Evolutionary conservation across 2,888 invertebrate genomes (phyloP).

Genomic region (Fragum fragum): DNA sequence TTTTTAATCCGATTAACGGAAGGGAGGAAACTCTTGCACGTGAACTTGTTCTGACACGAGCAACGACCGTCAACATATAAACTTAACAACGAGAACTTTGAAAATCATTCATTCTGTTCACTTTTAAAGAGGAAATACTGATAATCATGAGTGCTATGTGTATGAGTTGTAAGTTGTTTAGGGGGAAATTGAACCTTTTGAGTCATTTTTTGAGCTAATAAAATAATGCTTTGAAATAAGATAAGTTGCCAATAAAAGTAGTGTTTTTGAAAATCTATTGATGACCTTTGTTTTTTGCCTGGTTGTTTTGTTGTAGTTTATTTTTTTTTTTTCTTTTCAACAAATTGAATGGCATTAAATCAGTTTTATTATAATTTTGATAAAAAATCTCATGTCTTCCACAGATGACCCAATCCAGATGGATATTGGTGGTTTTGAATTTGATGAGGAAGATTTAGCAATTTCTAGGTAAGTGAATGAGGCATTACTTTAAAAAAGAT

Average conservation of each 20-base stretch:
- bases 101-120: not conserved
- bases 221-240: too few relatives aligned
- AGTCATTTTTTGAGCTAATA: too few relatives aligned
- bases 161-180: constrained; percentile 47
- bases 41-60: constrained; percentile 59
- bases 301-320: too few relatives aligned
- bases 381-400: not conserved
- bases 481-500: too few relatives aligned
- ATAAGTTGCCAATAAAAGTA: too few relatives aligned
- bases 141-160: constrained; percentile 44
- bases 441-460: constrained; percentile 73
- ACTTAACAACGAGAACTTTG: not conserved
- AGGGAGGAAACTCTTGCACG: constrained; percentile 19
- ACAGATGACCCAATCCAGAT: constrained; percentile 28
- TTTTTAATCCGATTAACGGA: not conserved
- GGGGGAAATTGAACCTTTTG: not conserved
- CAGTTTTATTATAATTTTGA: too few relatives aligned
- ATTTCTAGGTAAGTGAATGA: constrained; percentile 69
- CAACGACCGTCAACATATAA: not conserved
- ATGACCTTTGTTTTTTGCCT: too few relatives aligned
- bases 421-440: constrained; percentile 67
- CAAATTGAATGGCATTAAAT: too few relatives aligned
- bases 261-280: too few relatives aligned
- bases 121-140: not conserved
- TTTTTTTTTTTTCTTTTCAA: too few relatives aligned